These are phyloP conservation scores for Pelecanus crispus DNA, from an alignment of 2,113 vertebrate species.

Conservation along the genomic window DNA sequence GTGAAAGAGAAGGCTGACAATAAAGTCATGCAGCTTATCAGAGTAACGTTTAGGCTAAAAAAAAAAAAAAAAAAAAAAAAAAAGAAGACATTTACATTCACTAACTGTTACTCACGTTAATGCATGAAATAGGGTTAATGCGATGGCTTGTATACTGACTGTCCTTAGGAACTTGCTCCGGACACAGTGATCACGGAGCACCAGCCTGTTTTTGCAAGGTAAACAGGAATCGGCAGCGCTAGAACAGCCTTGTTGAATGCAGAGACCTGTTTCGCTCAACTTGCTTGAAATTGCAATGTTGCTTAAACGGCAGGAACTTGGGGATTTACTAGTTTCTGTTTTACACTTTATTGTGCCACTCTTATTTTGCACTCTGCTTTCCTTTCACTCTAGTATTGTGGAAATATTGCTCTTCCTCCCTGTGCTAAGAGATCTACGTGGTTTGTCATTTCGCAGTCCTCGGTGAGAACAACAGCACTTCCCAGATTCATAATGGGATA, in stretches of 20 bases:
- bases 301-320: background rate
- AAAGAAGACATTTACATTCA: background rate
- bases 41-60: background rate
- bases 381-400: background rate
- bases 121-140: background rate
- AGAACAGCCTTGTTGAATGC: conserved; percentile 18
- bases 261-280: background rate
- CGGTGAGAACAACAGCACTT: background rate
- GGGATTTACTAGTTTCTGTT: background rate
- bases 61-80: background rate
- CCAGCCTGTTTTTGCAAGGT: background rate
- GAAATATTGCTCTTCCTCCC: background rate
- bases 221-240: background rate
- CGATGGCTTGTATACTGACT: background rate
- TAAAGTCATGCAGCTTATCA: background rate
- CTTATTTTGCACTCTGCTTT: background rate
- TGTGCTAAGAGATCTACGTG: background rate
- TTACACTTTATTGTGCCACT: background rate
- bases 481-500: background rate
- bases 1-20: background rate
- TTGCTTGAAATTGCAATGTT: background rate
- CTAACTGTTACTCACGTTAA: background rate
- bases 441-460: background rate
- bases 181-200: background rate
- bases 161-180: background rate